These are phyloP conservation scores for Caenorhabditis remanei DNA, from an alignment of 1,140 invertebrate genomes.

Conservation along the genomic window DNA sequence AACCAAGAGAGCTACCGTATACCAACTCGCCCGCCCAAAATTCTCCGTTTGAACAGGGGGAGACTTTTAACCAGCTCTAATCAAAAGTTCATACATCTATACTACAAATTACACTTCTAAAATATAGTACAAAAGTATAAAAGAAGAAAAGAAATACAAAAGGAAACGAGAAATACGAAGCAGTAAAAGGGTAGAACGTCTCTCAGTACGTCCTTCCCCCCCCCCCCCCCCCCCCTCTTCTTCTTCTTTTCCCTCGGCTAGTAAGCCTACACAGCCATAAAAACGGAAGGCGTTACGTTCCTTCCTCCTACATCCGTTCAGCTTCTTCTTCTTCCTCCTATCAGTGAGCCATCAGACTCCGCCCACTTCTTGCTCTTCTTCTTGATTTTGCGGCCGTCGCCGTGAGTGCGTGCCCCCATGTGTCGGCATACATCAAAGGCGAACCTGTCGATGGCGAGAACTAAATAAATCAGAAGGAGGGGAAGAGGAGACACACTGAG, in stretches of 20 bases:
- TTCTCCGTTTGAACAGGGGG: too few relatives aligned
- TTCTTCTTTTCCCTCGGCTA: background rate
- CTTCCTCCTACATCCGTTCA: background rate
- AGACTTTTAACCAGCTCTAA: too few relatives aligned
- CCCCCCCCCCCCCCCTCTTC: background rate
- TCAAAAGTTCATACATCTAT: too few relatives aligned
- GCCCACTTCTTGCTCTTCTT: background rate
- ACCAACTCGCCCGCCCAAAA: too few relatives aligned
- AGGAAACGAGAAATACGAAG: background rate
- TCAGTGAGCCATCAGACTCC: slow-evolving; percentile 4
- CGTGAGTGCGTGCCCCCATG: background rate
- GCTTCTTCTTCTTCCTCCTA: slow-evolving; percentile 7
- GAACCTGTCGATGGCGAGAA: slow-evolving; percentile 55
- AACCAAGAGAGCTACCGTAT: too few relatives aligned
- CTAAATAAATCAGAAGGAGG: slow-evolving; percentile 28
- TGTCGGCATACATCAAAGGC: slow-evolving; percentile 35
- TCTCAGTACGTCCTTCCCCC: too few relatives aligned
- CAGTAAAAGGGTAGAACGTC: background rate
- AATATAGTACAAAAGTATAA: too few relatives aligned
- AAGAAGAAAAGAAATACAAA: background rate
- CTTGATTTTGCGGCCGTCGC: background rate
- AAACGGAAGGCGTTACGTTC: slow-evolving; percentile 34
- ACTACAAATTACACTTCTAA: too few relatives aligned
- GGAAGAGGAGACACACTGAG: background rate
- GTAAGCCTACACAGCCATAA: background rate